Conservation (phyloP, 2,113 vertebrate species). For the Atlantisia rogersi region DNA sequence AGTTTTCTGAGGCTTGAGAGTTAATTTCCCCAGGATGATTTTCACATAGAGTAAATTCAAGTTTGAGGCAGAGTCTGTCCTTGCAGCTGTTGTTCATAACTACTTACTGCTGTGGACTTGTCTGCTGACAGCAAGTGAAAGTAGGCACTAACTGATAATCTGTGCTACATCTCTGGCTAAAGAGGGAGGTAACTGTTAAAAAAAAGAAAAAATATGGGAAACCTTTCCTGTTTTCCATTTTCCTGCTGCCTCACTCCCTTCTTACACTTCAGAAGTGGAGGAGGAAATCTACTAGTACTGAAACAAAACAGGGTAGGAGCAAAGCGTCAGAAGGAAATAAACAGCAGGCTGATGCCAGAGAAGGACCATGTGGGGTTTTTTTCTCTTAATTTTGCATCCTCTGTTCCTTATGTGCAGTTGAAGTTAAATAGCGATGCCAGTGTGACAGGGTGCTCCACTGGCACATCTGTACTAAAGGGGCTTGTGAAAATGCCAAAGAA, state of each 20-base stretch:
- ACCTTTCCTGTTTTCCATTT: not conserved
- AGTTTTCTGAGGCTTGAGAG: not conserved
- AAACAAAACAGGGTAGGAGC: not conserved
- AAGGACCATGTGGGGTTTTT: fast-evolving
- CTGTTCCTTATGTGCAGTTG: not conserved
- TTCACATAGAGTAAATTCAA: not conserved
- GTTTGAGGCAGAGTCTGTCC: not conserved
- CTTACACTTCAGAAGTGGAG: not conserved
- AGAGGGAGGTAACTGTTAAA: not conserved
- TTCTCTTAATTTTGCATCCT: not conserved
- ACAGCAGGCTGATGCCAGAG: not conserved
- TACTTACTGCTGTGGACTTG: not conserved
- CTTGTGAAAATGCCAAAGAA: not conserved
- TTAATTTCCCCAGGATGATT: not conserved
- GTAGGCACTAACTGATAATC: not conserved
- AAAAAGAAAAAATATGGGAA: not conserved
- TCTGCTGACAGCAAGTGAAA: not conserved
- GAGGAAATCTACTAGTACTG: not conserved
- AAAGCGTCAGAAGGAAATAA: not conserved
- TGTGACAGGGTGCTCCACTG: not conserved
- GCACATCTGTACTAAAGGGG: not conserved
- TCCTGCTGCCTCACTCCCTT: not conserved
- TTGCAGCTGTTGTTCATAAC: fast-evolving
- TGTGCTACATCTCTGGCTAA: not conserved
- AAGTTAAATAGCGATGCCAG: not conserved